A percentile compares a stretch with the other conserved stretches of the same genome.
phyloP scores from a whole-genome alignment of 2,888 invertebrate genomes.

The Pterobdella sp. region DNA sequence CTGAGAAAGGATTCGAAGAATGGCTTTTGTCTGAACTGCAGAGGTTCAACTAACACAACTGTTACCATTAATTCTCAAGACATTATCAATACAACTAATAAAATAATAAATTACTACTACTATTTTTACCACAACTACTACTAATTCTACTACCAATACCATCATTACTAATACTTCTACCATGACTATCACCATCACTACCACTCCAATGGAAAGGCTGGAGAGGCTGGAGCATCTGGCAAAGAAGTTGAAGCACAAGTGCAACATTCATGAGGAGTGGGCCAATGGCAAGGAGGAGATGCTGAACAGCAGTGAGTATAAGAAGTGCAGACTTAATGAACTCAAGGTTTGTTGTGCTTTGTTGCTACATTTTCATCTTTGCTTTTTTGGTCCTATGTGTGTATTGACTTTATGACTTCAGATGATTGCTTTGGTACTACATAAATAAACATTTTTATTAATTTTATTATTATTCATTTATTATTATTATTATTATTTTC shows the following conservation, averaged over 20 bases:
- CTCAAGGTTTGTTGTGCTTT: conserved; percentile 60
- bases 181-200: background rate
- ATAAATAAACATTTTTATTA: no score
- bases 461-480: no score
- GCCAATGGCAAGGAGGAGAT: conserved; percentile 96
- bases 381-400: background rate
- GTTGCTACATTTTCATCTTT: background rate
- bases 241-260: conserved; percentile 99
- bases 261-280: conserved; percentile 99
- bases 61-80: background rate
- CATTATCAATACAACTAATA: background rate
- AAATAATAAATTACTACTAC: background rate
- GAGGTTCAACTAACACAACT: conserved; percentile 57
- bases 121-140: background rate
- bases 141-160: background rate
- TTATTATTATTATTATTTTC: no score
- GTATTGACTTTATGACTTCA: background rate
- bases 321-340: conserved; percentile 91
- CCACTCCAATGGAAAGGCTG: conserved; percentile 54
- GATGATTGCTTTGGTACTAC: no score
- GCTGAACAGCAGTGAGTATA: conserved; percentile 92
- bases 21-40: conserved; percentile 99
- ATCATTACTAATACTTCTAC: background rate
- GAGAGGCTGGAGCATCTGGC: conserved; percentile 94
- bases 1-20: conserved; percentile 97